Evolutionary conservation across 2,888 invertebrate species (phyloP), one percentile per base, ranked within the genome.

Genomic region (Deroplatys truncata): DNA sequence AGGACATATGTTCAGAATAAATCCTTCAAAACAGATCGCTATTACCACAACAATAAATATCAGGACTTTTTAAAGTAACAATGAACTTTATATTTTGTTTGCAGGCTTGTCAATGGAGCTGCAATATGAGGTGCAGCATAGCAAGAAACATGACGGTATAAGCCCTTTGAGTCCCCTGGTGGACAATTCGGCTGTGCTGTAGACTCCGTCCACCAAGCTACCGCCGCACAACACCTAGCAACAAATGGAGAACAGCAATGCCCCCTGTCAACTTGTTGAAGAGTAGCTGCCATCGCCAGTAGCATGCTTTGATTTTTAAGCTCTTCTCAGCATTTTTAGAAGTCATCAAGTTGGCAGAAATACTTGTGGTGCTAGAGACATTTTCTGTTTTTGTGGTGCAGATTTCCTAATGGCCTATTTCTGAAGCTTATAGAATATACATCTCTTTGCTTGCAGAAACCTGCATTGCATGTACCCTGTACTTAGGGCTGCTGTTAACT

Each of bases 151-250:
- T 90, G 93, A 93, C 89, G 92, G 92, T 29, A 95, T 96, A 86
- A 97, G 97, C 92, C 96, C 97, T 49, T 94, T 97, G 93, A 97
- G 97, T 92, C 97, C 97, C 90, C 95, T 97, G 92, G 97, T 97
- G 95, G 97, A 96, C 93, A 96, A 96, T 93, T 96, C 96, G 20
- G 96, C 96, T 91, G 96, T 96, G 87, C 89, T 89, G 25, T 89
- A 87, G 87, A 82, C 83, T 72, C 56, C 56, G 56, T 72, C 56
- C 56, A 72, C 56, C 56, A 72, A 20, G 56, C 56, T 72, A 72
- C 25, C 56, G 56, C 56, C 56, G 56, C 56, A 72, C 56, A 72
- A 72, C 56, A 72, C 16, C 56, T 20, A 16, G 20, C 25, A 72
- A 25, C 56, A 72, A 72, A 20, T 72, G 56, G 20, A 72, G 25